Conservation (phyloP, 2,797 vertebrate genomes). For the Salmo trutta region DNA sequence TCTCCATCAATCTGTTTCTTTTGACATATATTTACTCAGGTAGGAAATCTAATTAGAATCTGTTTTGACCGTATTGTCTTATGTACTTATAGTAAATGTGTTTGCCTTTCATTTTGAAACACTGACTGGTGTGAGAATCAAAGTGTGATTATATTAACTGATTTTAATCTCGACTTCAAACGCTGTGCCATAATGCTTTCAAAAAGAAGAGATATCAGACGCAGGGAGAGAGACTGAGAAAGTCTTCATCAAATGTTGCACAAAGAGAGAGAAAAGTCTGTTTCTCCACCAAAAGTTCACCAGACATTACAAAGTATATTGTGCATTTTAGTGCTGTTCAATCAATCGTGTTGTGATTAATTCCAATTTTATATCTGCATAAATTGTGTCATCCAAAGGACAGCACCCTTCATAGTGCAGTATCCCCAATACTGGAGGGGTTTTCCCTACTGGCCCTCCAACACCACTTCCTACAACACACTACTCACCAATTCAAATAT, state of each 20-base stretch:
- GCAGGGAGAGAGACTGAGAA: slow-evolving; percentile 18
- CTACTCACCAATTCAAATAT: background rate
- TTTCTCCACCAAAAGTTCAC: slow-evolving; percentile 19
- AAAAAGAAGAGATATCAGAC: slow-evolving; percentile 47
- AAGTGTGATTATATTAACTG: slow-evolving; percentile 57
- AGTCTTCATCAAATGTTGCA: slow-evolving; percentile 31
- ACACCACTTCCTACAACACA: background rate
- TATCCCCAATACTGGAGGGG: background rate
- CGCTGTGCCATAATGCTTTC: slow-evolving; percentile 33
- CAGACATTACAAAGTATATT: background rate
- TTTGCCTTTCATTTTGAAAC: slow-evolving; percentile 59
- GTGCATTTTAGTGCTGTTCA: background rate
- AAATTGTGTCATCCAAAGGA: background rate
- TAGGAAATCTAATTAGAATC: slow-evolving; percentile 60
- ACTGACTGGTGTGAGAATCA: slow-evolving; percentile 45
- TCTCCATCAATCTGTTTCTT: slow-evolving; percentile 8
- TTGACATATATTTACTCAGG: slow-evolving; percentile 31
- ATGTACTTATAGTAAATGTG: slow-evolving; percentile 52
- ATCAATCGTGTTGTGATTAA: background rate
- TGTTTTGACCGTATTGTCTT: slow-evolving; percentile 56
- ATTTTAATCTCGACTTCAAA: slow-evolving; percentile 63
- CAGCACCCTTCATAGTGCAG: background rate
- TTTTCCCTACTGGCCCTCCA: background rate
- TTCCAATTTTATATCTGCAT: background rate
- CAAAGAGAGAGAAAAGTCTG: slow-evolving; percentile 21